These are phyloP conservation scores for Thymelicus acteon DNA, from an alignment of 2,888 invertebrate genomes.

Conservation along the genomic window DNA sequence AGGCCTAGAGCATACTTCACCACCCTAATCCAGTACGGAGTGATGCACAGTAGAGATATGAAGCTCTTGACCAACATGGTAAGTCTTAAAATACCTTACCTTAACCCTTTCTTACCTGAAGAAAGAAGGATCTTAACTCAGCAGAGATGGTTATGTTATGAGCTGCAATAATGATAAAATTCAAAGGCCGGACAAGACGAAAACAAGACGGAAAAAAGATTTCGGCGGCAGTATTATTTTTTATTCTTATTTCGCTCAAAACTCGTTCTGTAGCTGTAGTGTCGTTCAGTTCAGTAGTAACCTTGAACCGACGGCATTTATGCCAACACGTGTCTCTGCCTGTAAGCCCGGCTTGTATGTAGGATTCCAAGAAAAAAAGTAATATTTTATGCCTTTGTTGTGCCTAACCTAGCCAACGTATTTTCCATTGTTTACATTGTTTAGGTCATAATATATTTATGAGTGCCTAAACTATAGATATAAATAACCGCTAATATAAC, in stretches of 20 bases:
- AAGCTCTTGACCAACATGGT: no score
- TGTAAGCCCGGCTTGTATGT: slow-evolving; percentile 11
- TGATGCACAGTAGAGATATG: no score
- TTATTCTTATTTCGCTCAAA: neutral
- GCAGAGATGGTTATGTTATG: no score
- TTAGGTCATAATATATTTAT: slow-evolving; percentile 1
- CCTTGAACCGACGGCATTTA: slow-evolving; percentile 47
- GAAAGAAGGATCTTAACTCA: no score
- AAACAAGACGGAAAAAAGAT: no score
- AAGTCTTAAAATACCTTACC: no score
- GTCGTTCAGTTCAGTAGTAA: slow-evolving; percentile 16
- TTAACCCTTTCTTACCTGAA: no score
- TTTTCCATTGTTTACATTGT: slow-evolving; percentile 14
- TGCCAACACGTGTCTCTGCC: slow-evolving; percentile 45
- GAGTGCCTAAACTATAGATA: neutral
- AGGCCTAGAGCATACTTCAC: no score
- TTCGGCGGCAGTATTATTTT: neutral
- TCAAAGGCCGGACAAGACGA: no score
- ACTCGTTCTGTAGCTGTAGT: slow-evolving; percentile 28
- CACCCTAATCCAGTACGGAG: no score
- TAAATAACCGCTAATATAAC: neutral
- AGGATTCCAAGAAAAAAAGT: slow-evolving; percentile 8
- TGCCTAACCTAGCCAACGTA: slow-evolving; percentile 14
- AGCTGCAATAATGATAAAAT: no score
- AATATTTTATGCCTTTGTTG: slow-evolving; percentile 10